Evolutionary conservation across 2,113 vertebrate genomes (phyloP).

Genomic region (Mobula hypostoma): DNA sequence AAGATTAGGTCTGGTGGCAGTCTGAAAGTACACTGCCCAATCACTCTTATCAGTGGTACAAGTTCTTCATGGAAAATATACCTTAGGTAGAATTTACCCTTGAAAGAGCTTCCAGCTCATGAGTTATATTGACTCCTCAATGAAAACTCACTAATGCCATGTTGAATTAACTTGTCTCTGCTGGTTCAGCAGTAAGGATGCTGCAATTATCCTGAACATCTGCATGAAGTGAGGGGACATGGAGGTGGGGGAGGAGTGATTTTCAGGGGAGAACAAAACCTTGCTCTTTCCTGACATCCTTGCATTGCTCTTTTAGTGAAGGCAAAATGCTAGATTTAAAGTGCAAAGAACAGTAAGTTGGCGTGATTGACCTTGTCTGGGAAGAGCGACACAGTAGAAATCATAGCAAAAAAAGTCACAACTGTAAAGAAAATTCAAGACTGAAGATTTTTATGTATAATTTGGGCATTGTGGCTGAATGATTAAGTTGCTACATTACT

Average conservation of each 20-base stretch:
- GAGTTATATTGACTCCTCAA: neutral
- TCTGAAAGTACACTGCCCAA: neutral
- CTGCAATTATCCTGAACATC: neutral
- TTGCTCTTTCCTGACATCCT: neutral
- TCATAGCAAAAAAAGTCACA: neutral
- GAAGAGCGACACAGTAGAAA: neutral
- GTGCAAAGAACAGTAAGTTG: neutral
- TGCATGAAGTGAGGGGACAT: neutral
- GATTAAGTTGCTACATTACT: too few relatives aligned
- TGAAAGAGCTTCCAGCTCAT: neutral
- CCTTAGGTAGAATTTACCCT: neutral
- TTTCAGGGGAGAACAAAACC: neutral
- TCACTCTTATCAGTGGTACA: neutral
- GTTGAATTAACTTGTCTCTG: neutral
- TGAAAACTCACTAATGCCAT: neutral
- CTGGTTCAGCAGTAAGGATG: neutral
- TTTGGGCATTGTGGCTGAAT: too few relatives aligned
- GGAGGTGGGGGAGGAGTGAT: too few relatives aligned
- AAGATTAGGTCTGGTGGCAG: neutral
- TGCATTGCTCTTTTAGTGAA: neutral
- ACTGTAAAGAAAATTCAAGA: neutral
- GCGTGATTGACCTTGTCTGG: neutral
- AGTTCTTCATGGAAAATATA: too few relatives aligned
- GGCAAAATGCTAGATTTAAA: neutral
- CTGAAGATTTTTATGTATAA: neutral